Base-by-base conservation (phyloP, 1,140 invertebrate genomes). In the Zaprionus kolodkinae region DNA sequence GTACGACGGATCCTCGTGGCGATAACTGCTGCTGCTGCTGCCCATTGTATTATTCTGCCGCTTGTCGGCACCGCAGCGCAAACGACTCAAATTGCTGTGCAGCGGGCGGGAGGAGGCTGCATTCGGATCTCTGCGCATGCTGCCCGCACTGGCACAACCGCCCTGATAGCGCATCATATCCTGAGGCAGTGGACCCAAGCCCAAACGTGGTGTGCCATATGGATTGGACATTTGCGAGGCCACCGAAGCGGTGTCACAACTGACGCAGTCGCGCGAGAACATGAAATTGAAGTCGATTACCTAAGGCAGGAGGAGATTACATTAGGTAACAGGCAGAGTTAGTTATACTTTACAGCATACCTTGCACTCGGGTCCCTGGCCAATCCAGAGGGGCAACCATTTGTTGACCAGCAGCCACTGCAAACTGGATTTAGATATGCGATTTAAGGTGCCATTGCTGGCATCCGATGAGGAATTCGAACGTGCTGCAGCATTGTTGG, bases 391-490 rank as follows among this genome's bases (percentile, higher is more conserved):
- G 0, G 94, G 94, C 48, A 94, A 76, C 94, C 94, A 94, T 70
- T 94, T 94, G 79, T 94, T 94, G 0, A 94, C 93, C 57, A 94
- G 77, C 6, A 94, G 81, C 94, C 94, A 94, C 78, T 94, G 94
- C 45, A 94, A 84, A 33, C 94, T 94, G 1, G 94, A 93, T 77
- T 94, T 94, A 50, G 94, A 94, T 56, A 94, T 94, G n/a, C 93
- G 92, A 78, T 93, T 93, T 17, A 93, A 72, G 10, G 82, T 89
- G 0, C 90, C 72, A 38, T 88, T 82, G 62, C 68, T 65, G 74
- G 74, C 45, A 78, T 82, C 70, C 27, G 38, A 36, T 3, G 85
- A 75, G 15, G 69, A 64, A 56, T 66, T 82, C 0, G 73, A 56
- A 11, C 76, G 72, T 27, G 80, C 17, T 13, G 82, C 43, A 43